A percentile compares a stretch with the other conserved stretches of the same genome.
These are phyloP conservation scores for Helogale parvula DNA, from an alignment of 2,113 vertebrate species.

Conservation along the genomic window DNA sequence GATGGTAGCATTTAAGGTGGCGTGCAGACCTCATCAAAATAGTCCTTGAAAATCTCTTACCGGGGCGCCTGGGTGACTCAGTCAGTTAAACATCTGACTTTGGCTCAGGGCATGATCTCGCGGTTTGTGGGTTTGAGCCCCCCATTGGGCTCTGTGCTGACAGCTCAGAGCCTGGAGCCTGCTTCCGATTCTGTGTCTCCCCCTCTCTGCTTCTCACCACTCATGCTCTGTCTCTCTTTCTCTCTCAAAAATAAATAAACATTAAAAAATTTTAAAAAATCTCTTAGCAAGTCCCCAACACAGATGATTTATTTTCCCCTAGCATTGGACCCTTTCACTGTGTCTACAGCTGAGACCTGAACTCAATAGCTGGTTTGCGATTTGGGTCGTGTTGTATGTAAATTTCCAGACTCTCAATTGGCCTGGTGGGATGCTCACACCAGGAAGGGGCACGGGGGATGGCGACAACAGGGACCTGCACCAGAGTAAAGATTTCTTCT, in stretches of 20 bases:
- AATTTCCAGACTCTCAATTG: background rate
- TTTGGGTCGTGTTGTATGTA: background rate
- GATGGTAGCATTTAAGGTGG: background rate
- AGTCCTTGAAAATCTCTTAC: constrained; percentile 33
- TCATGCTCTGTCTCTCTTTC: too few species aligned
- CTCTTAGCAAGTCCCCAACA: background rate
- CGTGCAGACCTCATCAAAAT: constrained; percentile 22
- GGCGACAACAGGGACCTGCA: background rate
- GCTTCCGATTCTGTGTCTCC: too few species aligned
- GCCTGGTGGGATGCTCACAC: background rate
- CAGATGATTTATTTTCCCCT: background rate
- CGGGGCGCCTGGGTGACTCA: too few species aligned
- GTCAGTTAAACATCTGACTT: too few species aligned
- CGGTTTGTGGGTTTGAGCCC: too few species aligned
- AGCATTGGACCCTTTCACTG: background rate
- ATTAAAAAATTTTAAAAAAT: background rate
- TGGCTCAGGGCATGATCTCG: too few species aligned
- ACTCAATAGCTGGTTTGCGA: background rate
- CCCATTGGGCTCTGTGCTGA: too few species aligned
- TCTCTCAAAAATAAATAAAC: too few species aligned
- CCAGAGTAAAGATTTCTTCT: constrained; percentile 8
- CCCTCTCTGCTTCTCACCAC: too few species aligned
- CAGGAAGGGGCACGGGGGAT: background rate
- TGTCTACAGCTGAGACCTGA: background rate
- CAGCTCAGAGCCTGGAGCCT: too few species aligned